Percentiles rank a stretch among this genome's conserved stretches.
phyloP scores from a whole-genome alignment of 2,113 vertebrate species.

The Semicossyphus pulcher region DNA sequence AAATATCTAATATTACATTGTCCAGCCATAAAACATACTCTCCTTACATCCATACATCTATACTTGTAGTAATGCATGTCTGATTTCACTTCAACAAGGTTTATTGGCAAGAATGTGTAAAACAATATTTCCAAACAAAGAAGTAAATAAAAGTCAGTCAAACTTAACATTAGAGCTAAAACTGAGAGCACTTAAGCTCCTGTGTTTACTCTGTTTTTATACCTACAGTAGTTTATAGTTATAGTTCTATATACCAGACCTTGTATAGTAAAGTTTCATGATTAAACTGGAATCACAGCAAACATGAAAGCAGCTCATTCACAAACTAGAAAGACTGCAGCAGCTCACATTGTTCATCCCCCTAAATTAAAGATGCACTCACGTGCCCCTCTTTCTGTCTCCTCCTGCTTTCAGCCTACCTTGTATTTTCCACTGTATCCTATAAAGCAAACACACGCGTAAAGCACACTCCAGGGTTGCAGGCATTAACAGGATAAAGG shows the following conservation, averaged over 20 bases:
- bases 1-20: neutral
- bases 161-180: too few species aligned
- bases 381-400: neutral
- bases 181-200: too few species aligned
- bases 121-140: neutral
- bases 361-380: neutral
- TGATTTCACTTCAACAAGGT: neutral
- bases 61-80: neutral
- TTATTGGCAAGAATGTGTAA: neutral
- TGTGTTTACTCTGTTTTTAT: neutral
- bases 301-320: neutral
- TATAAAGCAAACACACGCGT: neutral
- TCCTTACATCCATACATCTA: neutral
- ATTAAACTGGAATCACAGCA: neutral
- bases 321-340: neutral
- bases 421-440: slow-evolving; percentile 4
- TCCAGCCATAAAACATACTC: neutral
- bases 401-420: neutral
- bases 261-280: neutral
- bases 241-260: too few species aligned
- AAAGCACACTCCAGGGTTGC: neutral
- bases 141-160: too few species aligned
- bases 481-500: neutral
- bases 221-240: too few species aligned
- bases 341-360: neutral